Evolutionary conservation across 30 jellyfish, hydroid and myxozoan species (phyloP).

Genomic region (Cassiopea andromeda): DNA sequence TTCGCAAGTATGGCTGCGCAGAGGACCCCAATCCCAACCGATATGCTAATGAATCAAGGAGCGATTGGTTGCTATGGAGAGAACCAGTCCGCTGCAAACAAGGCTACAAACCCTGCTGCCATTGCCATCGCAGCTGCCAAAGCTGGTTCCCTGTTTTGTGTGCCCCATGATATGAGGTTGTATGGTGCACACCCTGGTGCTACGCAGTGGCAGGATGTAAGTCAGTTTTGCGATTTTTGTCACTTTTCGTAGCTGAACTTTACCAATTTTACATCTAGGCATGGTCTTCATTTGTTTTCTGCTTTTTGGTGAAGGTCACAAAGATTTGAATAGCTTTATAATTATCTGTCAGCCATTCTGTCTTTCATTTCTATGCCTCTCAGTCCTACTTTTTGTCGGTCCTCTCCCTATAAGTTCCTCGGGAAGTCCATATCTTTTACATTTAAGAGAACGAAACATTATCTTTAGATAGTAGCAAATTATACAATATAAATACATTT

Average conservation of each 20-base stretch:
- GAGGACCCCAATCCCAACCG: conserved; percentile 67
- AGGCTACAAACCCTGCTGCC: conserved; percentile 98
- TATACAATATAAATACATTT: no score
- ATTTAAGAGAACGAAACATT: no score
- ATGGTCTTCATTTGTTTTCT: no score
- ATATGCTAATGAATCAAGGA: conserved; percentile 67
- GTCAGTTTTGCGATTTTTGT: background rate
- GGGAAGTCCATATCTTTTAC: no score
- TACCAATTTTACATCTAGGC: no score
- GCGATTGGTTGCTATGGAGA: conserved; percentile 60
- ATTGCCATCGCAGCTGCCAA: conserved; percentile 99
- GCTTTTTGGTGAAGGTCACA: no score
- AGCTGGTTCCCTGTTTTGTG: conserved; percentile 72
- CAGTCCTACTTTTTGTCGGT: no score
- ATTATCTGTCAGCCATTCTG: no score
- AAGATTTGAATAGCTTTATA: no score
- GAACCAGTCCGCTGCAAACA: conserved; percentile 26
- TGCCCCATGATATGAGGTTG: conserved; percentile 74
- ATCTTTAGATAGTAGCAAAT: no score
- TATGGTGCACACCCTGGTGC: conserved; percentile 95
- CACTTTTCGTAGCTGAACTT: background rate
- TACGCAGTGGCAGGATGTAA: conserved; percentile 96
- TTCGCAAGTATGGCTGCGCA: conserved; percentile 80
- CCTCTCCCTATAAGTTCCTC: no score
- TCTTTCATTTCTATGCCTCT: no score